These are phyloP conservation scores for Bungarus multicinctus DNA, from an alignment of 2,113 vertebrate species.

Conservation along the genomic window DNA sequence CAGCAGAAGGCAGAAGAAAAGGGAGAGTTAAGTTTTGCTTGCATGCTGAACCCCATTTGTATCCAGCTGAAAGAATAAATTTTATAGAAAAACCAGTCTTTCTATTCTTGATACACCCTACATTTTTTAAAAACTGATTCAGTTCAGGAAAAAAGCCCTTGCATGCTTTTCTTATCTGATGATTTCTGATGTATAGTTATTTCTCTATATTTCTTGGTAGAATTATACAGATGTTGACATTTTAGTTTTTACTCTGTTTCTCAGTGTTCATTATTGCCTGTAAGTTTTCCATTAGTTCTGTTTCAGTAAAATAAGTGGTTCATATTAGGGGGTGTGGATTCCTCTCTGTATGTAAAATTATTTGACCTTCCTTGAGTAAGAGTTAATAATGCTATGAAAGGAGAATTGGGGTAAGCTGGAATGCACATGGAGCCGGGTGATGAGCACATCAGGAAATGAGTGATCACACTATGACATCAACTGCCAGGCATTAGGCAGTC, in stretches of 20 bases:
- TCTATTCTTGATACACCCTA: neutral
- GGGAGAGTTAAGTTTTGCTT: neutral
- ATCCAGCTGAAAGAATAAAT: neutral
- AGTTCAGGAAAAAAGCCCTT: neutral
- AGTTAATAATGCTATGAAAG: constrained; percentile 13
- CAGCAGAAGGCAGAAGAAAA: neutral
- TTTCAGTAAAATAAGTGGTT: neutral
- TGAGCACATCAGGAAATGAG: constrained; percentile 27
- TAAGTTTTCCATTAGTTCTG: neutral
- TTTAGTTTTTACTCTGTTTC: neutral
- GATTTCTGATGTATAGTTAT: neutral
- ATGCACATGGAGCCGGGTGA: neutral
- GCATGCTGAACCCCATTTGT: neutral
- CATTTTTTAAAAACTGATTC: neutral
- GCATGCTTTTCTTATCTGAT: neutral
- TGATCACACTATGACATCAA: neutral
- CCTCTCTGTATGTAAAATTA: constrained; percentile 46
- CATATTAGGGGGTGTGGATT: neutral
- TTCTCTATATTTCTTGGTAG: constrained; percentile 58
- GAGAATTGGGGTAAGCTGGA: neutral
- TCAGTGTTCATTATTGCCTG: constrained; percentile 14
- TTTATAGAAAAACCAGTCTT: neutral
- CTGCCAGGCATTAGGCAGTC: neutral
- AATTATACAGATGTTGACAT: constrained; percentile 55
- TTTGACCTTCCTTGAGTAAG: constrained; percentile 18